These are phyloP conservation scores for Odocoileus virginianus DNA, from an alignment of 2,113 vertebrate genomes.

Conservation along the genomic window DNA sequence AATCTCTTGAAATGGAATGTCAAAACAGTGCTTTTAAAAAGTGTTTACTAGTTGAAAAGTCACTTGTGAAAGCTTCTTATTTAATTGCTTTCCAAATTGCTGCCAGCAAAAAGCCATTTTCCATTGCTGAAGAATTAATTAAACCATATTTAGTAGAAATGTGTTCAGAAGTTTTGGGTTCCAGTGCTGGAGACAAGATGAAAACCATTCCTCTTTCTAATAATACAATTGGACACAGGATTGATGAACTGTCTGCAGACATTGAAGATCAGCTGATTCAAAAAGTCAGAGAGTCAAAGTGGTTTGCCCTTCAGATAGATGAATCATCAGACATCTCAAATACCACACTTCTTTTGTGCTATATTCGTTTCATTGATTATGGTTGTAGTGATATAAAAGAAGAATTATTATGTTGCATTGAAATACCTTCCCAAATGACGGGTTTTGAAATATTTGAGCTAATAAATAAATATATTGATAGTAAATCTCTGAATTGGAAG, in stretches of 20 bases:
- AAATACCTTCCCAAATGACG: conserved; percentile 53
- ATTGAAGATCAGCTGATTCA: conserved; percentile 67
- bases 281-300: conserved; percentile 61
- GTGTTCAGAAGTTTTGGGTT: conserved; percentile 72
- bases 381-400: conserved; percentile 67
- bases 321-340: conserved; percentile 46
- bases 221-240: conserved; percentile 56
- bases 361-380: conserved; percentile 72
- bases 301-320: conserved; percentile 72
- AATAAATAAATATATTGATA: conserved; percentile 63
- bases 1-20: conserved; percentile 71
- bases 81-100: conserved; percentile 73
- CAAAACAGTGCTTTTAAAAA: conserved; percentile 67
- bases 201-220: conserved; percentile 63
- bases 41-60: conserved; percentile 71
- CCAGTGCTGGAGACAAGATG: conserved; percentile 70
- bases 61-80: conserved; percentile 70
- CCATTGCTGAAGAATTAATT: conserved; percentile 68
- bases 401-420: conserved; percentile 68
- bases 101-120: conserved; percentile 69
- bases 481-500: conserved; percentile 66
- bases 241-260: conserved; percentile 62
- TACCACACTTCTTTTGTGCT: conserved; percentile 61
- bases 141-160: conserved; percentile 71
- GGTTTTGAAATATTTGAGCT: conserved; percentile 65